Percentiles rank a stretch among this genome's conserved stretches.
phyloP scores from a whole-genome alignment of 2,888 invertebrate genomes.

The Saturnia pavonia region DNA sequence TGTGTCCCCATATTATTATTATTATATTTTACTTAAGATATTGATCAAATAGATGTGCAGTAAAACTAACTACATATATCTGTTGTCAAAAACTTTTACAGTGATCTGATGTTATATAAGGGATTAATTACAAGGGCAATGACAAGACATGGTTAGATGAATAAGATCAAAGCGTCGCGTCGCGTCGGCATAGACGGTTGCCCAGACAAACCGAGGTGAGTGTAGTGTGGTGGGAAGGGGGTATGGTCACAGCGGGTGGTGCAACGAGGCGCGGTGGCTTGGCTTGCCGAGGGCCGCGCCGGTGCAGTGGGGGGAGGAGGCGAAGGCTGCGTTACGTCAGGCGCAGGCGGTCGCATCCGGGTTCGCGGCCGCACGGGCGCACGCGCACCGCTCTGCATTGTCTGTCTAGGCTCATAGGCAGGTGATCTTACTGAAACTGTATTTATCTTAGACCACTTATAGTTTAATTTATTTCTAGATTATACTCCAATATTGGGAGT shows the following conservation, averaged over 20 bases:
- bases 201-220: slow-evolving; percentile 63
- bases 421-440: background rate
- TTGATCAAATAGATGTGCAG: too few relatives aligned
- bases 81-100: background rate
- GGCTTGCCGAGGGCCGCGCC: slow-evolving; percentile 33
- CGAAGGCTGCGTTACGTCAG: slow-evolving; percentile 75
- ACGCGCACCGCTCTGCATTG: slow-evolving; percentile 56
- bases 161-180: slow-evolving; percentile 22
- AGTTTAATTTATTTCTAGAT: background rate
- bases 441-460: background rate
- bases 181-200: slow-evolving; percentile 60
- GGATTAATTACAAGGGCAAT: slow-evolving; percentile 50
- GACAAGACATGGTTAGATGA: slow-evolving; percentile 31
- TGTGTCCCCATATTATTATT: too few relatives aligned
- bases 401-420: slow-evolving; percentile 26
- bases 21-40: too few relatives aligned
- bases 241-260: slow-evolving; percentile 28
- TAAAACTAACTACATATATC: background rate
- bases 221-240: slow-evolving; percentile 37
- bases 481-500: background rate
- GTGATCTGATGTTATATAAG: slow-evolving; percentile 33
- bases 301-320: slow-evolving; percentile 38
- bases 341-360: slow-evolving; percentile 74
- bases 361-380: slow-evolving; percentile 78
- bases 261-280: slow-evolving; percentile 32